Evolutionary conservation across 1,140 invertebrate species (phyloP).

Genomic region (Acromyrmex heyeri): DNA sequence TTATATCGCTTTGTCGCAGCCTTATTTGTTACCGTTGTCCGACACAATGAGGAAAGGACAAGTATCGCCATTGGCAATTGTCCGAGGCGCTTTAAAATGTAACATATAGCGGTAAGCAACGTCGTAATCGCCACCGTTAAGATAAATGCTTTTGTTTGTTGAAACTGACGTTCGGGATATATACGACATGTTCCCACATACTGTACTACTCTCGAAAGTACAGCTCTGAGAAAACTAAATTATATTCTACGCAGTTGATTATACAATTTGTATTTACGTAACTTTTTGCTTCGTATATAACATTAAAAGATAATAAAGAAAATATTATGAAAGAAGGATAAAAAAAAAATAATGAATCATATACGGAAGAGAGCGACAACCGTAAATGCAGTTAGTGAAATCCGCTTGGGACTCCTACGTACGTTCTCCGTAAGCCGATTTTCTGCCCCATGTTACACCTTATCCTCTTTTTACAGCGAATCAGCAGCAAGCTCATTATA

Average conservation of each 20-base stretch:
- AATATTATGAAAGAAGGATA: constrained; percentile 9
- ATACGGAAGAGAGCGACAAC: constrained; percentile 4
- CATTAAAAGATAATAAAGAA: not conserved
- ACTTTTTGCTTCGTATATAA: not conserved
- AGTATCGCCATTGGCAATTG: not conserved
- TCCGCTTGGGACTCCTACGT: constrained; percentile 23
- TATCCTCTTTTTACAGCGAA: constrained; percentile 41
- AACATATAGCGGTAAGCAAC: constrained; percentile 25
- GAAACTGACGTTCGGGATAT: not conserved
- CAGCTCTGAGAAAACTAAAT: not conserved
- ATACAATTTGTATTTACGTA: not conserved
- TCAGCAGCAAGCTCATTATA: constrained; percentile 52
- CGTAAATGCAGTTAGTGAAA: constrained; percentile 55
- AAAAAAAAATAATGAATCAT: constrained; percentile 45
- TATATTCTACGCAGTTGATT: too few relatives aligned
- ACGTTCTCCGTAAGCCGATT: constrained; percentile 25
- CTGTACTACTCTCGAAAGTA: not conserved
- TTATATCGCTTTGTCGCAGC: constrained; percentile 40
- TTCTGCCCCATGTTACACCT: constrained; percentile 6
- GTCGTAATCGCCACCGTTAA: constrained; percentile 20
- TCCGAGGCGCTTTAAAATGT: constrained; percentile 16
- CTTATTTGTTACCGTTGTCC: constrained; percentile 40
- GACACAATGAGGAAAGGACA: constrained; percentile 14
- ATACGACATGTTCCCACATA: not conserved
- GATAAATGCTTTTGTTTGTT: not conserved